Evolutionary conservation across 2,797 vertebrate genomes (phyloP).

Genomic region (Denticeps clupeoides): DNA sequence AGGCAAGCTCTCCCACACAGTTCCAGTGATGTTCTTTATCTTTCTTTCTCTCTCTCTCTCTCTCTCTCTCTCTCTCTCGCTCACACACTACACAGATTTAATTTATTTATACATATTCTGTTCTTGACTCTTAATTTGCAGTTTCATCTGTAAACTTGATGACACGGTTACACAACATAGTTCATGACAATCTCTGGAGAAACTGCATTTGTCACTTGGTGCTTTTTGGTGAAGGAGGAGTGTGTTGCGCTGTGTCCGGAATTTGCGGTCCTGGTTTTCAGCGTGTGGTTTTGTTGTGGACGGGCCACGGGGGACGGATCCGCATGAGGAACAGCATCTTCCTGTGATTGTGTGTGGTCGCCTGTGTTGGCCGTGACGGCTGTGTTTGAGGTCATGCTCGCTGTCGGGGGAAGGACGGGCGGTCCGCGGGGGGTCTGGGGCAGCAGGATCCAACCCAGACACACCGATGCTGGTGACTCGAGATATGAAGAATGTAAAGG

Average conservation of each 20-base stretch:
- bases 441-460: no score
- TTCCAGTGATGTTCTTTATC: neutral
- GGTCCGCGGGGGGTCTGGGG: slow-evolving; percentile 19
- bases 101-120: no score
- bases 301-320: neutral
- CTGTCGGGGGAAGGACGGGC: slow-evolving; percentile 29
- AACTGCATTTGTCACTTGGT: no score
- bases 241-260: neutral
- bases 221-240: no score
- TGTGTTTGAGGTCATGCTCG: slow-evolving; percentile 24
- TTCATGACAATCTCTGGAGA: no score
- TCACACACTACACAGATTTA: neutral
- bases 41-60: neutral
- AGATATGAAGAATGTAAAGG: no score
- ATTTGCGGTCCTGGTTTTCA: neutral
- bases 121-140: no score
- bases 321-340: neutral
- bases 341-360: neutral
- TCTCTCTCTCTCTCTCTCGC: slow-evolving; percentile 28
- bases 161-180: no score
- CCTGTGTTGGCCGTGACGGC: neutral
- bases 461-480: no score
- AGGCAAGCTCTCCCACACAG: neutral
- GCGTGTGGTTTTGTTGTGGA: neutral
- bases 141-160: no score